These are phyloP conservation scores for Andinoacara biseriatus DNA, from an alignment of 2,113 vertebrate species.

Conservation along the genomic window DNA sequence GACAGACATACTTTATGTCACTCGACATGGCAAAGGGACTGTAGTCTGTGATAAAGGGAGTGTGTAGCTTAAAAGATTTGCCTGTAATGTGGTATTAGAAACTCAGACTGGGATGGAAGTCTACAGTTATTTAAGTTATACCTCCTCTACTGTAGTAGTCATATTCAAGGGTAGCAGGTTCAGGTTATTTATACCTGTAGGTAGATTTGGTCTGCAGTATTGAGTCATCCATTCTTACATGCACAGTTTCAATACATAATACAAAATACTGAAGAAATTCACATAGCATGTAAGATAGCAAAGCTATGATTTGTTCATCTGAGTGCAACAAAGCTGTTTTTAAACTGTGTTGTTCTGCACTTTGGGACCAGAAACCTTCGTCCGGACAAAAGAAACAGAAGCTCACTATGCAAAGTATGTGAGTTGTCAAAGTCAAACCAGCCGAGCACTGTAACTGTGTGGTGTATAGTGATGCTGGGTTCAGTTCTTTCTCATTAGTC, in stretches of 20 bases:
- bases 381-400: no score
- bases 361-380: background rate
- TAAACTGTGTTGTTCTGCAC: background rate
- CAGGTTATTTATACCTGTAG: constrained; percentile 10
- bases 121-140: background rate
- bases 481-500: background rate
- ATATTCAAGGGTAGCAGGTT: constrained; percentile 11
- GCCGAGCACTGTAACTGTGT: no score
- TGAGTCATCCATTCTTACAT: background rate
- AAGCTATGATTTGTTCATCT: background rate
- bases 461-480: no score
- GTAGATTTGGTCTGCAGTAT: background rate
- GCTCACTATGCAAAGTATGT: no score
- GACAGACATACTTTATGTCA: background rate
- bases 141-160: background rate
- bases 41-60: constrained; percentile 1
- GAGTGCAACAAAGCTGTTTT: background rate
- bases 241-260: background rate
- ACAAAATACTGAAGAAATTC: background rate
- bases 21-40: background rate
- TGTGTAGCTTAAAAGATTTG: background rate
- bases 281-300: background rate
- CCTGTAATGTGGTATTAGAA: background rate
- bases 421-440: no score
- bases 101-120: background rate